A percentile compares a stretch with the other conserved stretches of the same genome.
These are phyloP conservation scores for Enoplosus armatus DNA, from an alignment of 2,797 vertebrate species.

Conservation along the genomic window DNA sequence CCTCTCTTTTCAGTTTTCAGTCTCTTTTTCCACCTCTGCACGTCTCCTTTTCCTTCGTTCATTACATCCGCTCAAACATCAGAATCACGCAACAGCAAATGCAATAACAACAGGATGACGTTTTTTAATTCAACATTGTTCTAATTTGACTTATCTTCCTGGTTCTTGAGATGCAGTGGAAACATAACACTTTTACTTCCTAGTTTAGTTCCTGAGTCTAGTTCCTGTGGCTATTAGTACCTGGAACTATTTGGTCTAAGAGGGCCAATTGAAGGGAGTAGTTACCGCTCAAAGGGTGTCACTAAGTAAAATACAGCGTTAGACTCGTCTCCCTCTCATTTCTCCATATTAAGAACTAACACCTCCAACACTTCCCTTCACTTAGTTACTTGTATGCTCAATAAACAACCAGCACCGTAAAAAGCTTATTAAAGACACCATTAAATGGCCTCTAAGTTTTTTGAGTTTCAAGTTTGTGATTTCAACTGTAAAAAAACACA, in stretches of 20 bases:
- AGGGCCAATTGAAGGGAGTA: background rate
- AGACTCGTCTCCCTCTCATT: background rate
- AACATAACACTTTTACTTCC: background rate
- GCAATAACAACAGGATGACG: too few species aligned
- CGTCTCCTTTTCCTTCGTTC: background rate
- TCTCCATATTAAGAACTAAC: background rate
- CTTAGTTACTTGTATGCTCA: background rate
- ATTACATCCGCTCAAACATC: background rate
- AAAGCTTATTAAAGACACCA: background rate
- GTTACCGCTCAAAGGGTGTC: background rate
- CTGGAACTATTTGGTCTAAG: background rate
- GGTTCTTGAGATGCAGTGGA: background rate
- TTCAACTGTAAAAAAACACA: background rate
- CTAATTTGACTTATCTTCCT: background rate
- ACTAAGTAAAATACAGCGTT: background rate
- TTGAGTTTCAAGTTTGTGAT: background rate
- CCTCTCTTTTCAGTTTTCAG: too few species aligned
- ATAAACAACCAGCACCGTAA: background rate
- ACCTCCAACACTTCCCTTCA: background rate
- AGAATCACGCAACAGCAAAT: background rate
- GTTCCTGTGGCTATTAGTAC: background rate
- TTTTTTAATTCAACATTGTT: background rate
- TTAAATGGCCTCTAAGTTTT: background rate
- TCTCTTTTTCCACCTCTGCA: background rate
- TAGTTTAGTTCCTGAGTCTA: background rate